A percentile compares a stretch with the other conserved stretches of the same genome.
These are phyloP conservation scores for Plebejus melissa DNA, from an alignment of 2,888 invertebrate genomes.

Conservation along the genomic window DNA sequence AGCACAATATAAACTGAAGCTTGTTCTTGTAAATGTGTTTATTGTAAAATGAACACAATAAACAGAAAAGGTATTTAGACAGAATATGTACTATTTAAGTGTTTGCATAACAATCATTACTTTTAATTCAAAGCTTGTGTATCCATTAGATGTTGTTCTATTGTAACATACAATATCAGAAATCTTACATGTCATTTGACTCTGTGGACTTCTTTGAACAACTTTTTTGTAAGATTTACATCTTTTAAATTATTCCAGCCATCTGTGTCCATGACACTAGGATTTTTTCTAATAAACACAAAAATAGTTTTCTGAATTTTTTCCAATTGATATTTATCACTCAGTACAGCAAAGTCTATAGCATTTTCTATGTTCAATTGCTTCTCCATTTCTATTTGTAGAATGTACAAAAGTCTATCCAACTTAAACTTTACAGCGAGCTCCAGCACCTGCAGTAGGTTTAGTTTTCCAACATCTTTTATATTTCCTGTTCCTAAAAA, in stretches of 20 bases:
- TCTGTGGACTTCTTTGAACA: slow-evolving; percentile 42
- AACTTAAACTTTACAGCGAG: slow-evolving; percentile 54
- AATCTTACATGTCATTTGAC: slow-evolving; percentile 25
- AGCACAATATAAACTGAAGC: no score
- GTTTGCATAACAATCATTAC: background rate
- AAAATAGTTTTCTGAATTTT: slow-evolving; percentile 50
- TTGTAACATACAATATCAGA: background rate
- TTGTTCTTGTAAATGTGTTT: no score
- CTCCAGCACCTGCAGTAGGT: slow-evolving; percentile 50
- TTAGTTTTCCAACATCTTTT: slow-evolving; percentile 48
- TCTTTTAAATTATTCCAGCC: slow-evolving; percentile 58
- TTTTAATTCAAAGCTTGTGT: background rate
- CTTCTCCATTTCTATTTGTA: slow-evolving; percentile 48
- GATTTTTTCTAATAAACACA: slow-evolving; percentile 54
- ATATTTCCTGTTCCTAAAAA: slow-evolving; percentile 62
- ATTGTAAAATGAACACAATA: background rate
- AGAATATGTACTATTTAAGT: background rate
- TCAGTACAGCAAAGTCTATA: slow-evolving; percentile 53
- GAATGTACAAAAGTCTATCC: slow-evolving; percentile 46
- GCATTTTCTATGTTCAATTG: slow-evolving; percentile 57
- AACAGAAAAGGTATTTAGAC: background rate
- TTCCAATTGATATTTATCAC: slow-evolving; percentile 54
- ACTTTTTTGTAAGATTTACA: slow-evolving; percentile 55
- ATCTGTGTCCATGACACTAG: slow-evolving; percentile 51
- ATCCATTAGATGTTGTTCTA: background rate